These are phyloP conservation scores for Microplitis deprimator DNA, from an alignment of 2,888 invertebrate species.

Conservation along the genomic window DNA sequence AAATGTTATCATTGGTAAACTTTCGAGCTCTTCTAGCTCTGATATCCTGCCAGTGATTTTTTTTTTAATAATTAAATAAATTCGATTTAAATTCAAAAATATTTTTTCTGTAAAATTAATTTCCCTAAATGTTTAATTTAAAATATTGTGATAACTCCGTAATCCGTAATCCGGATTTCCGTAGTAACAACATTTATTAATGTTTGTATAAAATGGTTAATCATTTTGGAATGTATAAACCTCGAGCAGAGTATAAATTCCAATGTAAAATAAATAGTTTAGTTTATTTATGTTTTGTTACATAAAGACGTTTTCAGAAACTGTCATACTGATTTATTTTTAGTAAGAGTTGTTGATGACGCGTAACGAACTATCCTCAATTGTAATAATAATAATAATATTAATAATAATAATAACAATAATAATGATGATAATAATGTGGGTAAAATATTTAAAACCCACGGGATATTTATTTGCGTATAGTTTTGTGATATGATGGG, in stretches of 20 bases:
- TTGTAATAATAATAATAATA: conserved; percentile 48
- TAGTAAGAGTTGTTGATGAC: conserved; percentile 44
- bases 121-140: background rate
- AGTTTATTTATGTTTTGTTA: conserved; percentile 34
- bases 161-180: conserved; percentile 1
- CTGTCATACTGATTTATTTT: conserved; percentile 52
- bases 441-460: conserved; percentile 46
- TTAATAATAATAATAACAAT: background rate
- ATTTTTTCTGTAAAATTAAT: background rate
- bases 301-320: conserved; percentile 28
- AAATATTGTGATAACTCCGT: background rate
- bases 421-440: conserved; percentile 33
- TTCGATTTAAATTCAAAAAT: background rate
- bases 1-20: too few species aligned
- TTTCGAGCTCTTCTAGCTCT: too few species aligned
- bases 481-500: conserved; percentile 44
- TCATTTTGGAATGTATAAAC: background rate
- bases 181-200: background rate
- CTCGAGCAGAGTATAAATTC: conserved; percentile 1
- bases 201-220: background rate
- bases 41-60: background rate
- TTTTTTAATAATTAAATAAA: background rate
- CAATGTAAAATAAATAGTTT: conserved; percentile 24
- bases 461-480: conserved; percentile 33
- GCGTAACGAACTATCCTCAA: conserved; percentile 53